A percentile compares a stretch with the other conserved stretches of the same genome.
These are phyloP conservation scores for Heliothis peltigera DNA, from an alignment of 2,888 invertebrate species.

Conservation along the genomic window DNA sequence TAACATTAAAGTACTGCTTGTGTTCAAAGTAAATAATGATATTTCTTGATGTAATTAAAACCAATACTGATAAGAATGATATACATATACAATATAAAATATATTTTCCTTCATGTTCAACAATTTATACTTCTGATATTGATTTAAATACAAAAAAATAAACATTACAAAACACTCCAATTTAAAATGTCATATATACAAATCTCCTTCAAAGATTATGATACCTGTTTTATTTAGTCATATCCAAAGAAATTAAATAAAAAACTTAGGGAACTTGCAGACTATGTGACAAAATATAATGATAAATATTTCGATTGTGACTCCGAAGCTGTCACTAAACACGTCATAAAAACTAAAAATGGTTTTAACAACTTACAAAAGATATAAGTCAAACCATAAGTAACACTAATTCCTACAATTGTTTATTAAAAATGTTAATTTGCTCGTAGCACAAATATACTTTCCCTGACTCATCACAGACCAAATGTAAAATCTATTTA, in stretches of 20 bases:
- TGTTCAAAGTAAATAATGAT: slow-evolving; percentile 48
- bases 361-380: slow-evolving; percentile 88
- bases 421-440: slow-evolving; percentile 87
- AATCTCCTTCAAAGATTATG: slow-evolving; percentile 74
- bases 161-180: slow-evolving; percentile 72
- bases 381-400: slow-evolving; percentile 87
- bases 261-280: slow-evolving; percentile 70
- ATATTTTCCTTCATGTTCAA: slow-evolving; percentile 80
- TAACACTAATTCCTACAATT: slow-evolving; percentile 86
- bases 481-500: slow-evolving; percentile 83
- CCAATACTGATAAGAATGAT: slow-evolving; percentile 62
- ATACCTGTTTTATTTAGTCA: slow-evolving; percentile 72
- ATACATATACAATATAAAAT: slow-evolving; percentile 75
- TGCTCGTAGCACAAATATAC: slow-evolving; percentile 88
- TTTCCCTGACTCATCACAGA: slow-evolving; percentile 87
- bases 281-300: slow-evolving; percentile 72
- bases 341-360: slow-evolving; percentile 86
- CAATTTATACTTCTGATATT: slow-evolving; percentile 82
- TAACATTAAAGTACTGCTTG: slow-evolving; percentile 56
- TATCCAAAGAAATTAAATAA: slow-evolving; percentile 61
- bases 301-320: slow-evolving; percentile 80
- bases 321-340: slow-evolving; percentile 83
- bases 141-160: slow-evolving; percentile 77
- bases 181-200: slow-evolving; percentile 79
- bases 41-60: slow-evolving; percentile 59